These are phyloP conservation scores for Mastomys coucha DNA, from an alignment of 2,113 vertebrate species.

Conservation along the genomic window DNA sequence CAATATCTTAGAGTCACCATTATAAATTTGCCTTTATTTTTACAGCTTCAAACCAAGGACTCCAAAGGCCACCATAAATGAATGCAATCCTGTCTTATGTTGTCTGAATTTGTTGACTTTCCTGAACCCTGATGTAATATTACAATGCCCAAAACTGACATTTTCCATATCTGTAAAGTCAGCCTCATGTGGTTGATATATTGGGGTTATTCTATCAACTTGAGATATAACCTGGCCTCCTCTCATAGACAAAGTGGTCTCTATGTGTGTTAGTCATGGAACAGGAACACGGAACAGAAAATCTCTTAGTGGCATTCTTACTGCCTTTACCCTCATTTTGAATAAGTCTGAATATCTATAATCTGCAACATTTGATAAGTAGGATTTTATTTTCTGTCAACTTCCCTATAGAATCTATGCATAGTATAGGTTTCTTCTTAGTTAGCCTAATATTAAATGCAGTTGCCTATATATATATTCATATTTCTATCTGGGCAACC, in stretches of 20 bases:
- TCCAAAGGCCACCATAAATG: neutral
- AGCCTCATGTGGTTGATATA: neutral
- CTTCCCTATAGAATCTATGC: neutral
- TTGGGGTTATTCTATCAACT: neutral
- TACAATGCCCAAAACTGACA: neutral
- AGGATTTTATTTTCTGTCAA: neutral
- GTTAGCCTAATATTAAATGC: neutral
- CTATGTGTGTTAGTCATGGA: no score
- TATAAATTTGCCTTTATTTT: neutral
- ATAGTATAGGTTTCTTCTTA: neutral
- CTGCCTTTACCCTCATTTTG: no score
- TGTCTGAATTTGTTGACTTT: neutral
- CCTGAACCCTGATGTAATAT: neutral
- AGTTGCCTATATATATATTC: no score
- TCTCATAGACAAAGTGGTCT: neutral
- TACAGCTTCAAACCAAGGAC: neutral
- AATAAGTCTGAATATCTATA: neutral
- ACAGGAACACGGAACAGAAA: no score
- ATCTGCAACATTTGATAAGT: no score
- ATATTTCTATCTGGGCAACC: no score
- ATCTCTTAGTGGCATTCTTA: neutral
- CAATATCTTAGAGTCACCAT: neutral
- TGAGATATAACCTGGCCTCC: neutral
- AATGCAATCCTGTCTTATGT: neutral
- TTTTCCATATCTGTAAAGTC: neutral